These are phyloP conservation scores for Cololabis saira DNA, from an alignment of 2,113 vertebrate species.

Conservation along the genomic window DNA sequence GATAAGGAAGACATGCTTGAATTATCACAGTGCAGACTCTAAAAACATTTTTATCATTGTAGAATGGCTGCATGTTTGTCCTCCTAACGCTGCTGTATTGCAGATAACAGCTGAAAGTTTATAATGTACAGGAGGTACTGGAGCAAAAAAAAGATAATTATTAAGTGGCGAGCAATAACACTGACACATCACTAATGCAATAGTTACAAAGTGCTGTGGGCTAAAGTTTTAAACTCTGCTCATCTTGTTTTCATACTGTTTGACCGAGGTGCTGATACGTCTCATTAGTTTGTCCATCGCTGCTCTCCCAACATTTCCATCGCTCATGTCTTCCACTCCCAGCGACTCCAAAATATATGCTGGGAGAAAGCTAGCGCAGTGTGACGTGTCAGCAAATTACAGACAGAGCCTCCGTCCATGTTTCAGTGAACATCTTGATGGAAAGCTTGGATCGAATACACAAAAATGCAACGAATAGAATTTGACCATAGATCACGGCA, in stretches of 20 bases:
- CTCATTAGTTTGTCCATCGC: constrained; percentile 64
- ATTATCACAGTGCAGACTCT: constrained; percentile 27
- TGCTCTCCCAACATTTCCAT: constrained; percentile 5
- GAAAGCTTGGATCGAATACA: not conserved
- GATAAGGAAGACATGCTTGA: constrained; percentile 29
- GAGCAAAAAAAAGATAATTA: constrained; percentile 68
- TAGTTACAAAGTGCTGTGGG: constrained; percentile 51
- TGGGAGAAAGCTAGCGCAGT: constrained; percentile 50
- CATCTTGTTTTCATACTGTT: constrained; percentile 49
- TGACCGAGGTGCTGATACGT: constrained; percentile 50
- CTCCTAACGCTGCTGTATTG: constrained; percentile 43
- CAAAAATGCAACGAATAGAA: constrained; percentile 14
- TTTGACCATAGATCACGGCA: not conserved
- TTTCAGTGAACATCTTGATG: constrained; percentile 44
- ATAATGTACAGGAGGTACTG: constrained; percentile 46
- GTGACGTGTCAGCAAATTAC: constrained; percentile 69
- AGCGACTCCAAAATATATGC: constrained; percentile 38
- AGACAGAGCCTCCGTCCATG: constrained; percentile 19
- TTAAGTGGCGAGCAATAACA: constrained; percentile 54
- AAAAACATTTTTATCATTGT: constrained; percentile 19
- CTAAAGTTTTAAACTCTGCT: constrained; percentile 42
- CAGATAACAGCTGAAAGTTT: constrained; percentile 41
- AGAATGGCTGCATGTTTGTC: constrained; percentile 32
- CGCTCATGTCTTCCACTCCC: not conserved
- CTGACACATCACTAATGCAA: constrained; percentile 66